These are phyloP conservation scores for Triops longicaudatus DNA, from an alignment of 1,140 invertebrate species.

Conservation along the genomic window DNA sequence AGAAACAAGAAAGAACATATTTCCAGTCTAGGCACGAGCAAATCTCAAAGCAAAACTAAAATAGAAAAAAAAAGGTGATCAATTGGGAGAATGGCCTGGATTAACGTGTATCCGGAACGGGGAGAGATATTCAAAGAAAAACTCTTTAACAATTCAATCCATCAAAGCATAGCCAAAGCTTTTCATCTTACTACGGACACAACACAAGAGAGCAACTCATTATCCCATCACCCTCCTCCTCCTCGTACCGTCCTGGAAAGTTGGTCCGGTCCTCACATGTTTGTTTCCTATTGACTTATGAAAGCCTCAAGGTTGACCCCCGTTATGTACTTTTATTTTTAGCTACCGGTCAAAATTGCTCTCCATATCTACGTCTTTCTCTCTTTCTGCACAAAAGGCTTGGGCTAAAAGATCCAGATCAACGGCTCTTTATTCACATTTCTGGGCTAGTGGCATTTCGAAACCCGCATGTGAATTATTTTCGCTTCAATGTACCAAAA, in stretches of 20 bases:
- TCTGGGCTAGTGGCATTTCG: neutral
- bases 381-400: neutral
- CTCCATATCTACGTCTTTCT: neutral
- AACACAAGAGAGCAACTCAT: neutral
- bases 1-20: neutral
- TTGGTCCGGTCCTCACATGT: neutral
- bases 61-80: neutral
- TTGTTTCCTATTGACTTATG: neutral
- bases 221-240: neutral
- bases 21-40: neutral
- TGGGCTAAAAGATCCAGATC: constrained; percentile 1
- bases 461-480: constrained; percentile 12
- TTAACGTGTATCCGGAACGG: neutral
- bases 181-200: neutral
- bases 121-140: neutral
- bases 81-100: neutral
- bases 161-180: neutral
- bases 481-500: constrained; percentile 13
- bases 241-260: neutral
- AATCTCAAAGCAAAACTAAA: neutral
- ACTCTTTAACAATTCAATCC: neutral
- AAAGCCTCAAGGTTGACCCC: neutral
- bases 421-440: constrained; percentile 6
- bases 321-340: constrained; percentile 9
- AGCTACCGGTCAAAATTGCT: constrained; percentile 11